Evolutionary conservation across 2,888 invertebrate species (phyloP), one percentile per base, ranked within the genome.

Genomic region (Chirona hameri): DNA sequence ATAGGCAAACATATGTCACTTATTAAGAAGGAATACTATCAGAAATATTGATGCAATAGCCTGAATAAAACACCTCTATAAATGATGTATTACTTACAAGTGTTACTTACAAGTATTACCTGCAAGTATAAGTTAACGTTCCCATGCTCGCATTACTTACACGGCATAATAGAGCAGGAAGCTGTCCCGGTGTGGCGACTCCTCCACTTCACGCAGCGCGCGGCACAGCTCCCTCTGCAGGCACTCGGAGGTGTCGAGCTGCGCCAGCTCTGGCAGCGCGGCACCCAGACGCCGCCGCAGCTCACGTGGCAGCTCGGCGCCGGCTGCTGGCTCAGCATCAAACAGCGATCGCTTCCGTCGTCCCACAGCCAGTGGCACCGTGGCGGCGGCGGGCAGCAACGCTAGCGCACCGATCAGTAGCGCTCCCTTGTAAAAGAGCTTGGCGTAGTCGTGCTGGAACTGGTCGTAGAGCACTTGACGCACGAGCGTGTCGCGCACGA

Each of bases 391-490:
- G 31, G 84, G 85, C 39, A 83, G 60, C 14, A 84, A 76, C 4
- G 85, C 83, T 84, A 85, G 84, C 14, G 85, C 84, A 12, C 85
- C 85, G 3, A 85, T 83, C 57, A 84, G 60, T 80, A 83, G 81
- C 15, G 85, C 85, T 3, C 85, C 85, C 60, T 84, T 84, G 79
- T 83, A 84, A 52, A 85, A 84, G 48, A 84, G 79, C 39, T 83
- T 83, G 72, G 83, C 84, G 81, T 81, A 83, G 39, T 84, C 84
- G 21, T 65, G 81, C 14, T 57, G 46, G n/a, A 81, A 79, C 72
- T 84, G 82, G 60, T 84, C 84, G 18, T 83, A 81, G 18, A 83
- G 81, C 15, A 85, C 55, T 15, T 79, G 81, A 60, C 83, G 83
- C 57, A 82, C 83, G 21, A 85, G 69, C 12, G 80, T 83, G n/a